Conservation (phyloP, 1,140 invertebrate genomes). For the Muscidifurax raptorellus region DNA sequence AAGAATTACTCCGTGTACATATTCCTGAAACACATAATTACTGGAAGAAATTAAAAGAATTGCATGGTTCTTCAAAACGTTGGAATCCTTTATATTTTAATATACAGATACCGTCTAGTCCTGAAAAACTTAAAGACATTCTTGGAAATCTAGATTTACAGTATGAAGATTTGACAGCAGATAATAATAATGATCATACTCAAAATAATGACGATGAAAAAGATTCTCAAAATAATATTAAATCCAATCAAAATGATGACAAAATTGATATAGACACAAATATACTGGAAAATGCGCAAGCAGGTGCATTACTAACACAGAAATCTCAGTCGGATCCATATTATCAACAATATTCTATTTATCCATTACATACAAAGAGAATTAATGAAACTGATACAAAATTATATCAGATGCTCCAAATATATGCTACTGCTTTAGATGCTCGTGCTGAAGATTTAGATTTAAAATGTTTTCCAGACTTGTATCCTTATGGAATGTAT, state of each 20-base stretch:
- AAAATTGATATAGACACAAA: not conserved
- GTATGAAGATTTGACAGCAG: not conserved
- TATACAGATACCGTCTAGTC: conserved; percentile 53
- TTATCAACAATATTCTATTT: conserved; percentile 26
- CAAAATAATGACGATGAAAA: not conserved
- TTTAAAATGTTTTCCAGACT: conserved; percentile 63
- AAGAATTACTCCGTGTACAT: conserved; percentile 45
- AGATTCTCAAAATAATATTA: not conserved
- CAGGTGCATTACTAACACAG: conserved; percentile 37
- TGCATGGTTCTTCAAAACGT: not conserved
- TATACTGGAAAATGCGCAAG: not conserved
- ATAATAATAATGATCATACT: not conserved
- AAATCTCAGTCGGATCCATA: conserved; percentile 60
- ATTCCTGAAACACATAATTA: conserved; percentile 44
- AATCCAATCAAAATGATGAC: not conserved
- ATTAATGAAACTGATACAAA: conserved; percentile 48
- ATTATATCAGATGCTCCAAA: conserved; percentile 66
- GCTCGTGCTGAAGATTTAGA: conserved; percentile 55
- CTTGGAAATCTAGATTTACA: not conserved
- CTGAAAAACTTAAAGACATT: conserved; percentile 35
- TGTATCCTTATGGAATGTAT: conserved; percentile 58
- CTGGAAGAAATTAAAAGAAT: conserved; percentile 56
- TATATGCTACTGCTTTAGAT: conserved; percentile 58
- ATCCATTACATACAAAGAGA: conserved; percentile 23
- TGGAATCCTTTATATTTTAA: conserved; percentile 52